Conservation (phyloP, 1,140 invertebrate species). For the Drosophila bocki region DNA sequence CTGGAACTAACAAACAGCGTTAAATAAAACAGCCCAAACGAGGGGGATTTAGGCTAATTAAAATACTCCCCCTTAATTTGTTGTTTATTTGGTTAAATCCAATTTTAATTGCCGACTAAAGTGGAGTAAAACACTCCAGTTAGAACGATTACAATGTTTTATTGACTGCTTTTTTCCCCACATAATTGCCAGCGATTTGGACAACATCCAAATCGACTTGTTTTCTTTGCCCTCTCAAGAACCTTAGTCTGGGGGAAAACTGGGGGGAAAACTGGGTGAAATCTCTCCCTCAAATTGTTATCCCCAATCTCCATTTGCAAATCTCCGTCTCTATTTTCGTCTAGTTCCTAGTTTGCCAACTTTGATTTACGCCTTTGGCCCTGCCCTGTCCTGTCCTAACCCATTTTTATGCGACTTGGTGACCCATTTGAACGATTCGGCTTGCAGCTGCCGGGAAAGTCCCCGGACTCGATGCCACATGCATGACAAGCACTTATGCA, state of each 20-base stretch:
- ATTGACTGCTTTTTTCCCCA: slow-evolving; percentile 34
- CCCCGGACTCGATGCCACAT: slow-evolving; percentile 33
- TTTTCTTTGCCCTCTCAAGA: slow-evolving; percentile 10
- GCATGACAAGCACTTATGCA: slow-evolving; percentile 55
- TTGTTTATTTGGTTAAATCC: slow-evolving; percentile 51
- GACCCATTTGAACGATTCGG: slow-evolving; percentile 42
- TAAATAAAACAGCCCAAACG: not conserved
- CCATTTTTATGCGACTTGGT: slow-evolving; percentile 44
- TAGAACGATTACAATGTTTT: slow-evolving; percentile 13
- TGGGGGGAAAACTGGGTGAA: not conserved
- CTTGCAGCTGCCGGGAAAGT: slow-evolving; percentile 16
- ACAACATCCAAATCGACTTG: slow-evolving; percentile 42
- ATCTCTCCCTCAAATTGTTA: slow-evolving; percentile 1
- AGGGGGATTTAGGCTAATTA: slow-evolving; percentile 43
- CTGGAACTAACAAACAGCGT: slow-evolving; percentile 38
- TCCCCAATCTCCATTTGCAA: slow-evolving; percentile 3
- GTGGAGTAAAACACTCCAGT: slow-evolving; percentile 3
- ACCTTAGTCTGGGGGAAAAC: not conserved
- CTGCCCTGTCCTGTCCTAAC: not conserved
- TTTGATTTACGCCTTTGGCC: slow-evolving; percentile 38
- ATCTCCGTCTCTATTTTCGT: slow-evolving; percentile 20
- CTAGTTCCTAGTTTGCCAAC: slow-evolving; percentile 25
- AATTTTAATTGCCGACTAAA: slow-evolving; percentile 43
- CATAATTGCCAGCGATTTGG: slow-evolving; percentile 49
- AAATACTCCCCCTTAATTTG: slow-evolving; percentile 41